phyloP scores from a whole-genome alignment of 2,797 vertebrate genomes.

The Staurois parvus region DNA sequence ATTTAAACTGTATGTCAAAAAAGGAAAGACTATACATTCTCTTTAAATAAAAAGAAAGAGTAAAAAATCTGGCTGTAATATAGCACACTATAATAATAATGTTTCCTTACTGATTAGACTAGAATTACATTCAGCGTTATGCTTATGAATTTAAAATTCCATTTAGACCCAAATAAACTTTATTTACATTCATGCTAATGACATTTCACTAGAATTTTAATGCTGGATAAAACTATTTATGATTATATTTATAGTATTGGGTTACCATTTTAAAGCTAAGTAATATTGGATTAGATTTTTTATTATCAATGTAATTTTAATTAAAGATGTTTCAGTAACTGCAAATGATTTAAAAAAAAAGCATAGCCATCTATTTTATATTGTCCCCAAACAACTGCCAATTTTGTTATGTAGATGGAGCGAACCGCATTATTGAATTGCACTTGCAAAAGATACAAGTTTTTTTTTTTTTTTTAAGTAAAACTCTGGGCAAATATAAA shows the following conservation, averaged over 20 bases:
- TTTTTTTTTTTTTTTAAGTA: neutral
- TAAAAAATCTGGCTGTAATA: too few relatives aligned
- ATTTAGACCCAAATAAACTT: conserved; percentile 4
- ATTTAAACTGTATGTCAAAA: too few relatives aligned
- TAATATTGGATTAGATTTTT: conserved; percentile 24
- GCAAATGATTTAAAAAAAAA: conserved; percentile 19
- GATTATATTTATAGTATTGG: conserved; percentile 13
- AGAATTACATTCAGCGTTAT: neutral
- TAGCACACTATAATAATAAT: too few relatives aligned
- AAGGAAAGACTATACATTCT: too few relatives aligned
- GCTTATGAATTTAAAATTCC: neutral
- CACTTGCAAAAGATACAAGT: conserved; percentile 5
- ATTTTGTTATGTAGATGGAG: conserved; percentile 8
- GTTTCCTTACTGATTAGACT: neutral
- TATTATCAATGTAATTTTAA: conserved; percentile 33
- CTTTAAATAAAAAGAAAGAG: too few relatives aligned
- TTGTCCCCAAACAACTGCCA: conserved; percentile 9
- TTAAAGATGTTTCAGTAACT: conserved; percentile 30
- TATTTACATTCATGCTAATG: conserved; percentile 12
- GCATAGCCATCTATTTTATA: conserved; percentile 27
- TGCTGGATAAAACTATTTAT: conserved; percentile 3
- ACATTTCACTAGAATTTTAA: neutral
- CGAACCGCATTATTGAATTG: conserved; percentile 1
- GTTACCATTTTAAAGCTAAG: conserved; percentile 17
- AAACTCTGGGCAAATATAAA: too few relatives aligned